Evolutionary conservation across 2,888 invertebrate genomes (phyloP).

Genomic region (Pherbina coryleti): DNA sequence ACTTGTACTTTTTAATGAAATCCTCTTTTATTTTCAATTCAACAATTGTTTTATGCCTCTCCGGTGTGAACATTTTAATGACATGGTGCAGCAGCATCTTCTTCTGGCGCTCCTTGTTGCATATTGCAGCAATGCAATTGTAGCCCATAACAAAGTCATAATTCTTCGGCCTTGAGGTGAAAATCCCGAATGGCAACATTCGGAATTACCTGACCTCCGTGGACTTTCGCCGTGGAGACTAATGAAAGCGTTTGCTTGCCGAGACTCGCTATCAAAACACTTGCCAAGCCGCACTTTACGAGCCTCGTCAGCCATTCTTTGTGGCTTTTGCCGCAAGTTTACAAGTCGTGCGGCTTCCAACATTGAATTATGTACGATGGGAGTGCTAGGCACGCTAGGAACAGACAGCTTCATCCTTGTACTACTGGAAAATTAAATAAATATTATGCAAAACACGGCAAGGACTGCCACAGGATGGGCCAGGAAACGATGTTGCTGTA

Average conservation of each 20-base stretch:
- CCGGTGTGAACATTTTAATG: background rate
- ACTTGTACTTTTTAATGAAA: no score
- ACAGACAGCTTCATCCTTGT: background rate
- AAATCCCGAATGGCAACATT: background rate
- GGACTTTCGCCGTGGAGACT: background rate
- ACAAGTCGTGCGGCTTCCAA: conserved; percentile 7
- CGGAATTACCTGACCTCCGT: conserved; percentile 1
- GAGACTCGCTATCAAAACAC: background rate
- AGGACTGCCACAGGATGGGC: background rate
- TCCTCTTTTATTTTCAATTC: no score
- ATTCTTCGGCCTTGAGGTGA: background rate
- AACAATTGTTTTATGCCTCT: no score
- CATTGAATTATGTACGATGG: conserved; percentile 4
- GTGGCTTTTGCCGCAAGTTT: conserved; percentile 19
- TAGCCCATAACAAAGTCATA: background rate
- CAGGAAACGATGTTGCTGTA: background rate
- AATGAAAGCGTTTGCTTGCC: background rate
- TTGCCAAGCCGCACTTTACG: conserved; percentile 20
- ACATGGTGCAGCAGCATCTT: background rate
- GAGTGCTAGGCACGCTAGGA: background rate
- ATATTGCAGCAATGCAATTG: background rate
- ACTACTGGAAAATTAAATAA: conserved; percentile 13
- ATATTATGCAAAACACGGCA: conserved; percentile 14
- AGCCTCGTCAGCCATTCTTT: conserved; percentile 10
- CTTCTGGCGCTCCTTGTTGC: background rate